These are phyloP conservation scores for Branchinecta sandiegonensis DNA, from an alignment of 2,888 invertebrate genomes.

Conservation along the genomic window DNA sequence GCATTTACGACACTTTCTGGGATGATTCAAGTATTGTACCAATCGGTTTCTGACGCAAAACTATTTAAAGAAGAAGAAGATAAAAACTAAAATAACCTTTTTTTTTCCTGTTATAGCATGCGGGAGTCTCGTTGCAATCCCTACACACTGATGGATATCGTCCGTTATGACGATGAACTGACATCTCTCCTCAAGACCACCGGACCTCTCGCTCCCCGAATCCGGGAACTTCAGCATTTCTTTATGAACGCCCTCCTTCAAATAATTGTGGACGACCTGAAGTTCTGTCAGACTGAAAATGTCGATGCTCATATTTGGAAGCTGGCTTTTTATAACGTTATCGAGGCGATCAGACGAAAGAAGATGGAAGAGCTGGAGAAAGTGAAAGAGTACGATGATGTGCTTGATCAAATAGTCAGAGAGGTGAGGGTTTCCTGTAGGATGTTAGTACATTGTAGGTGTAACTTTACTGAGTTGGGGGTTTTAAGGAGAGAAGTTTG, in stretches of 20 bases:
- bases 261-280: conserved; percentile 59
- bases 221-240: conserved; percentile 16
- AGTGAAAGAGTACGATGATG: conserved; percentile 48
- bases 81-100: too few species aligned
- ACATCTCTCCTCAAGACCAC: conserved; percentile 47
- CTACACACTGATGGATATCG: conserved; percentile 48
- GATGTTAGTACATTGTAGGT: too few species aligned
- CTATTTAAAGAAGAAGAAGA: too few species aligned
- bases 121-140: conserved; percentile 45
- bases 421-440: conserved; percentile 38
- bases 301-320: conserved; percentile 86
- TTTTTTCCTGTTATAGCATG: conserved; percentile 36
- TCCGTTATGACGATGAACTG: conserved; percentile 50
- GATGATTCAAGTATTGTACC: too few species aligned
- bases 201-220: conserved; percentile 36
- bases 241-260: conserved; percentile 17
- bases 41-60: too few species aligned
- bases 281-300: conserved; percentile 71
- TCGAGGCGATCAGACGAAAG: conserved; percentile 61
- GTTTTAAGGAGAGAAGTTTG: too few species aligned
- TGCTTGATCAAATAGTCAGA: conserved; percentile 54
- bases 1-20: too few species aligned
- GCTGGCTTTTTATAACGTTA: conserved; percentile 69
- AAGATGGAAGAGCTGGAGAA: conserved; percentile 46
- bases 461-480: too few species aligned